phyloP scores from a whole-genome alignment of 2,113 vertebrate genomes.

The Eulacestoma nigropectus region DNA sequence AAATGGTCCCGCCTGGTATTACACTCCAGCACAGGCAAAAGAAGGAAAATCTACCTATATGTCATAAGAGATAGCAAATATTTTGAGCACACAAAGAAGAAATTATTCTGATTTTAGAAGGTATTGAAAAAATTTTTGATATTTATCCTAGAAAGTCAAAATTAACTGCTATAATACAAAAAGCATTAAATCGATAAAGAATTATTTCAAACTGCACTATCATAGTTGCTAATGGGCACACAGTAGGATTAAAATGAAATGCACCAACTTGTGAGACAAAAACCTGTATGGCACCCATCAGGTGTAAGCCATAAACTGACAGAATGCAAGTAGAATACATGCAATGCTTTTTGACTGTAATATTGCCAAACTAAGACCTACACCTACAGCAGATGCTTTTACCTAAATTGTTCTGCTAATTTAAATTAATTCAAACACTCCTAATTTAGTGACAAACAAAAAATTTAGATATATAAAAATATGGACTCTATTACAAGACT shows the following conservation, averaged over 20 bases:
- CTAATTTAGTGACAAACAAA: constrained; percentile 45
- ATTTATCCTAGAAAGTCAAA: not conserved
- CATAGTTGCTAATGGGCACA: not conserved
- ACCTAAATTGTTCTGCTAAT: not conserved
- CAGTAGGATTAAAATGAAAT: not conserved
- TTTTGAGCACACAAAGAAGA: not conserved
- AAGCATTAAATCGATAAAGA: not conserved
- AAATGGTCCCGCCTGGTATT: not conserved
- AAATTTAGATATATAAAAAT: not conserved
- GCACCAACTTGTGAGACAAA: not conserved
- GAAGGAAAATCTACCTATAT: not conserved
- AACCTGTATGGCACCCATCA: not conserved
- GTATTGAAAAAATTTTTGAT: not conserved
- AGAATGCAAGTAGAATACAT: not conserved
- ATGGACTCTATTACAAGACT: not conserved
- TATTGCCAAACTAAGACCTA: not conserved
- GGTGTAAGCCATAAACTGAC: constrained; percentile 22
- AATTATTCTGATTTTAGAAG: not conserved
- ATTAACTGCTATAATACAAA: not conserved
- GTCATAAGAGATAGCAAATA: not conserved
- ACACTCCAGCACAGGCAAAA: not conserved
- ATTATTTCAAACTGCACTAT: not conserved
- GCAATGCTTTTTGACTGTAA: not conserved
- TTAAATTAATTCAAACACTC: not conserved
- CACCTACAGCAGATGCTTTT: not conserved